Conservation (phyloP, 2,797 vertebrate species). For the Chlorospingus semifuscus region DNA sequence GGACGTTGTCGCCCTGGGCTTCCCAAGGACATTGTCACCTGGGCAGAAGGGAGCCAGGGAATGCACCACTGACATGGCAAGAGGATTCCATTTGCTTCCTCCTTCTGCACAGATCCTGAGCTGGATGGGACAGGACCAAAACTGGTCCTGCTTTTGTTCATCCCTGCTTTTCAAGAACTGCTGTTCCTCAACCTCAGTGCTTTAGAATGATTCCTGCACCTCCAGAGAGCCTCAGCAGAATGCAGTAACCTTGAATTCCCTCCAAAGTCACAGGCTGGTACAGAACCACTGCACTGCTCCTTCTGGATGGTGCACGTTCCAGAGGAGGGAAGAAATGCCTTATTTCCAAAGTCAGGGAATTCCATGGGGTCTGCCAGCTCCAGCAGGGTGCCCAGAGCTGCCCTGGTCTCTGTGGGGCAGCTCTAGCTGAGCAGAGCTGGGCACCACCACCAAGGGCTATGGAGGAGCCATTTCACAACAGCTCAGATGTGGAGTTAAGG, state of each 20-base stretch:
- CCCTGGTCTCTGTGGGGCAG: background rate
- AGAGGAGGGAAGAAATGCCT: background rate
- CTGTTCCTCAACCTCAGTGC: background rate
- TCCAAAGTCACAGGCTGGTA: background rate
- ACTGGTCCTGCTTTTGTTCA: background rate
- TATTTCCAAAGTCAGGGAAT: background rate
- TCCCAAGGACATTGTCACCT: background rate
- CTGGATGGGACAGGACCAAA: background rate
- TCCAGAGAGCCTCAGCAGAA: background rate
- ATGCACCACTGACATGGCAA: background rate
- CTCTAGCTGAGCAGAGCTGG: background rate
- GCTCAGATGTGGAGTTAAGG: accelerated
- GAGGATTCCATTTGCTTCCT: background rate
- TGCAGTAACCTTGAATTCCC: background rate
- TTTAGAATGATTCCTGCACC: background rate
- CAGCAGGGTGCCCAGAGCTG: background rate
- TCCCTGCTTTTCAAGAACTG: background rate
- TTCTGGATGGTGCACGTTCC: background rate
- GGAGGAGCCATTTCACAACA: background rate
- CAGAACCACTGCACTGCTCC: background rate
- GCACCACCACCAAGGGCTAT: accelerated
- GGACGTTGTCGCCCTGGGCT: background rate
- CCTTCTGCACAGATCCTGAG: background rate
- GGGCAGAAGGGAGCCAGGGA: background rate
- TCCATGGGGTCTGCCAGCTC: background rate